A percentile compares a stretch with the other conserved stretches of the same genome.
Conservation (phyloP, 2,113 vertebrate species). For the Columba livia region DNA sequence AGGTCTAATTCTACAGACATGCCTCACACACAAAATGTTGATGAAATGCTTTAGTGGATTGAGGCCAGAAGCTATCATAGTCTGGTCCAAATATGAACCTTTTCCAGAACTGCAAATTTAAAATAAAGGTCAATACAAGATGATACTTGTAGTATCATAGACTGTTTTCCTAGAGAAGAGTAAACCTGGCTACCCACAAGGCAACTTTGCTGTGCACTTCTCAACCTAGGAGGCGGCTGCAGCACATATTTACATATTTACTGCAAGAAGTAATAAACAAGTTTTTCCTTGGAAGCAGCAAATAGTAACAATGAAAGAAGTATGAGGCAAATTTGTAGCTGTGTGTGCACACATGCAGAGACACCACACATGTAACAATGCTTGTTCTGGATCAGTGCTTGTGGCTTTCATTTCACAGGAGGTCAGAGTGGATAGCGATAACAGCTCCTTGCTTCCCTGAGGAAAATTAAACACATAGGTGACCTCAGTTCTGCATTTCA, state of each 20-base stretch:
- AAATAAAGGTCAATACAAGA: background rate
- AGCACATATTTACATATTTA: background rate
- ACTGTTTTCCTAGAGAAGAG: background rate
- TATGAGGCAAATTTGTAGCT: background rate
- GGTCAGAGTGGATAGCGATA: background rate
- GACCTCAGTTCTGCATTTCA: background rate
- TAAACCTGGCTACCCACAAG: background rate
- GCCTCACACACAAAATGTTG: background rate
- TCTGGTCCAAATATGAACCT: background rate
- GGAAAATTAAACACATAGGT: background rate
- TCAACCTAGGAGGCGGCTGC: background rate
- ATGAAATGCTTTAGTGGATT: background rate
- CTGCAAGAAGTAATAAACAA: background rate
- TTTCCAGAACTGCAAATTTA: background rate
- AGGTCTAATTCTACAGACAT: background rate
- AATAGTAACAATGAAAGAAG: background rate
- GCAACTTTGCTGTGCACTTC: background rate
- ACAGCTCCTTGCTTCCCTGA: background rate
- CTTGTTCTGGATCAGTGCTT: background rate
- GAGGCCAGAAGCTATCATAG: background rate
- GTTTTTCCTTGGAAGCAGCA: background rate
- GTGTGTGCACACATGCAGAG: accelerated
- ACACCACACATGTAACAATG: accelerated
- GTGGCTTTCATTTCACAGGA: background rate
- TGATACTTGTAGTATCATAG: background rate